Base-by-base conservation (phyloP, 2,888 invertebrate genomes). In the Apocheima hispidaria region DNA sequence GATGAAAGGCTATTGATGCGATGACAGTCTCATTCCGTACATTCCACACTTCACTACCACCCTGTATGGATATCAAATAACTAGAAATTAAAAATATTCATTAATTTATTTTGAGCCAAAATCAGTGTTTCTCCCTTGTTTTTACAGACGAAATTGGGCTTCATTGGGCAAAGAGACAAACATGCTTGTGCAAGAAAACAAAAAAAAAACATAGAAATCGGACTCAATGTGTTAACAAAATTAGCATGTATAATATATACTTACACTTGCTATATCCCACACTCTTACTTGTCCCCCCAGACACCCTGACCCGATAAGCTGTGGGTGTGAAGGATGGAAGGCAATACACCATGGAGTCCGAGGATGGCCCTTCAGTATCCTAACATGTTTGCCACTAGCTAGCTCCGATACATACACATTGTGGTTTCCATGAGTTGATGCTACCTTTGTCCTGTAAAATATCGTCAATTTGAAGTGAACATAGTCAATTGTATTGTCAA, bases 261-360 rank as follows among this genome's bases (percentile, higher is more conserved):
- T 87, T 78, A 92, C 90, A 84, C 87, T 90, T 30, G 87, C 84
- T 61, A 91, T 89, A 88, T 98, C 97, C 98, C 98, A 98, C 43
- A 98, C 97, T 70, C 97, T 92, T 51, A 98, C 97, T 94, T 97
- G 96, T 7, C 98, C 98, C 6, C 96, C 97, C 1, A 98, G 94
- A 82, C 98, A 98, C 0, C 98, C 98, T 1, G 97, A 97, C 23
- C 97, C 98, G 44, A 98, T 93, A 50, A 98, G 95, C 77, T 97
- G 95, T 78, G 96, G 95, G 60, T 95, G 96, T 6, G 96, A 95
- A 0, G 97, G 97, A 88, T 98, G 98, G 84, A 97, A 98, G 40
- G 97, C 96, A 51, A 98, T 95, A 78, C 97, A 97, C 98, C 98
- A 98, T 1, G 98, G 98, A 12, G 97, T 98, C 33, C 98, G 93